Evolutionary conservation across 2,113 vertebrate genomes (phyloP), one percentile per base, ranked within the genome.

Genomic region (Herpetotheres cachinnans): DNA sequence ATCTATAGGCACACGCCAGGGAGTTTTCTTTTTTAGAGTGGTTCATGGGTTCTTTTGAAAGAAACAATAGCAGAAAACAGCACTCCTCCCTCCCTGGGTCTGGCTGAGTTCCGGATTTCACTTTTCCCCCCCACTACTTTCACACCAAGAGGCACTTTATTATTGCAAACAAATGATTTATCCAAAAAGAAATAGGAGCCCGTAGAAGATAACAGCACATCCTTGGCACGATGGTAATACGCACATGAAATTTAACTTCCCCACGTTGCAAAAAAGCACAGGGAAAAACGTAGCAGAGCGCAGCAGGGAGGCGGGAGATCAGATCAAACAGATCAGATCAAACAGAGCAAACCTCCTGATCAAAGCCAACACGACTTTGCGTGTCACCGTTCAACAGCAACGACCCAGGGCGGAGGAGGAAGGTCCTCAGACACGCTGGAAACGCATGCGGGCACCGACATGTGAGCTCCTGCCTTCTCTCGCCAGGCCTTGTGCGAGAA

Each of bases 311-410:
- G 69, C 16, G 5, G 52, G 66, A 63, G 82, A 52, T 17, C 8
- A 72, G 81, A 96, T 95, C 84, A 93, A 95, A 96, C 56, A 21
- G 81, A 49, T 52, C 61, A 61, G 81, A 91, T 89, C 85, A 94
- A 91, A 91, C 19, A 10, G 34, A 86, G 46, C 61, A 46, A 89
- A 74, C 20, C 83, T 71, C 81, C 47, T 17, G 2, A 69, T 87
- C 87, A 90, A 90, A 94, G 94, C n/a, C 69, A 13, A 62, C 54
- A 7, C 3, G 1, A 15, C 92, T 62, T 62, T 5, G n/a, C 25
- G 10, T 7, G 20, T 72, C 36, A 7, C 61, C 7, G 2, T 22
- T 59, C 82, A 49, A 14, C 36, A 0, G 89, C 85, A 85, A 8
- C 4, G 18, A n/a, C 40, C 24, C 26, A 1, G 58, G 50, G 78